These are phyloP conservation scores for Aegypius monachus DNA, from an alignment of 2,113 vertebrate species.

Conservation along the genomic window DNA sequence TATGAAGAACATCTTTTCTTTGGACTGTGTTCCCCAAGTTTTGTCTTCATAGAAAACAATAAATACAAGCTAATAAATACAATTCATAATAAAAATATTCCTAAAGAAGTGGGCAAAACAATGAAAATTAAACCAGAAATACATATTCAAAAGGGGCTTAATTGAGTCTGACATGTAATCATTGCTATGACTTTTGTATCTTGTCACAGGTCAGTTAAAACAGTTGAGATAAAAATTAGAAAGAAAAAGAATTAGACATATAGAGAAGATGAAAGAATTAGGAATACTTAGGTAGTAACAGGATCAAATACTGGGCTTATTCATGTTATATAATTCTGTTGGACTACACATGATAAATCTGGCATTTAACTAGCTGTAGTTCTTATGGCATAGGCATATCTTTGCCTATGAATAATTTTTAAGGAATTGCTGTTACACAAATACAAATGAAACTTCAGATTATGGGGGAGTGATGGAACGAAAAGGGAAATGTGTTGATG, in stretches of 20 bases:
- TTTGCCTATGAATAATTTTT: not conserved
- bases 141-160: not conserved
- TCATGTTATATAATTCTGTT: not conserved
- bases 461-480: not conserved
- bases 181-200: not conserved
- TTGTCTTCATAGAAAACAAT: not conserved
- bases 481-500: slow-evolving; percentile 5
- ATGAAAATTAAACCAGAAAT: not conserved
- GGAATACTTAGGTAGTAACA: not conserved
- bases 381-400: not conserved
- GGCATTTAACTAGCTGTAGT: not conserved
- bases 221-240: not conserved
- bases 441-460: not conserved
- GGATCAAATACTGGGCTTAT: not conserved
- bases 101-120: not conserved
- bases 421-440: not conserved
- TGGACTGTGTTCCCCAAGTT: not conserved
- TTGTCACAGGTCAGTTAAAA: not conserved
- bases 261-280: not conserved
- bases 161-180: not conserved
- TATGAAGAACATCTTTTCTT: not conserved
- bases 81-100: not conserved
- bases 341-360: not conserved
- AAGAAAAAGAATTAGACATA: not conserved
- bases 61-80: not conserved